These are phyloP conservation scores for Meloidogyne hapla DNA, from an alignment of 1,140 invertebrate genomes.

Conservation along the genomic window DNA sequence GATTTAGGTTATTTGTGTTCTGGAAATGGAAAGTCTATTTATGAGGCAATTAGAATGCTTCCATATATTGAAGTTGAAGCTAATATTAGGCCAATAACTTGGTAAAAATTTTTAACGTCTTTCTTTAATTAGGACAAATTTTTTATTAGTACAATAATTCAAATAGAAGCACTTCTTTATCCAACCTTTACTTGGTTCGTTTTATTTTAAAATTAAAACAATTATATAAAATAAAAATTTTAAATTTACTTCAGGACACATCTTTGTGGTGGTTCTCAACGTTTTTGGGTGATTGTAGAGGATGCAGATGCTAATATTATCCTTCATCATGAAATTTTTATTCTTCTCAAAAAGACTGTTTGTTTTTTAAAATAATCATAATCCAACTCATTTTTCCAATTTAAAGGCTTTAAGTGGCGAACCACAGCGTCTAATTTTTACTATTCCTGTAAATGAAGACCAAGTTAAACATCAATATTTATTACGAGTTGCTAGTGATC, in stretches of 20 bases:
- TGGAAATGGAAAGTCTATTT: slow-evolving; percentile 74
- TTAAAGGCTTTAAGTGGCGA: slow-evolving; percentile 72
- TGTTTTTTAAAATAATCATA: slow-evolving; percentile 36
- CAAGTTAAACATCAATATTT: slow-evolving; percentile 83
- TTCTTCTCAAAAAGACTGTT: slow-evolving; percentile 83
- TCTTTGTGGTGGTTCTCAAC: slow-evolving; percentile 80
- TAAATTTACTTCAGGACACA: no score
- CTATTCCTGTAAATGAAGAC: slow-evolving; percentile 88
- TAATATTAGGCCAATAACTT: slow-evolving; percentile 87
- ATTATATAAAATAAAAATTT: no score
- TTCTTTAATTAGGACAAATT: slow-evolving; percentile 1
- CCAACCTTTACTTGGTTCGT: slow-evolving; percentile 84
- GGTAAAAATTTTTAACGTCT: slow-evolving; percentile 64
- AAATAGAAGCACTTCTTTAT: slow-evolving; percentile 78
- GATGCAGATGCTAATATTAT: slow-evolving; percentile 88
- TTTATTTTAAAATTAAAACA: no score
- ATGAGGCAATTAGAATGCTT: slow-evolving; percentile 81
- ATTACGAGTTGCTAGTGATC: slow-evolving; percentile 80
- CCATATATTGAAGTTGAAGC: slow-evolving; percentile 80
- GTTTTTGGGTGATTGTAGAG: slow-evolving; percentile 97
- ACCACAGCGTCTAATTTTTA: slow-evolving; percentile 83
- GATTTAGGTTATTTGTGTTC: slow-evolving; percentile 77
- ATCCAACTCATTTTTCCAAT: slow-evolving; percentile 37
- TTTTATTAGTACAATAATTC: slow-evolving; percentile 73
- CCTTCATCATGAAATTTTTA: slow-evolving; percentile 91